A percentile compares a stretch with the other conserved stretches of the same genome.
Evolutionary conservation across 2,797 vertebrate species (phyloP).

Genomic region (Sebastolobus altivelis): DNA sequence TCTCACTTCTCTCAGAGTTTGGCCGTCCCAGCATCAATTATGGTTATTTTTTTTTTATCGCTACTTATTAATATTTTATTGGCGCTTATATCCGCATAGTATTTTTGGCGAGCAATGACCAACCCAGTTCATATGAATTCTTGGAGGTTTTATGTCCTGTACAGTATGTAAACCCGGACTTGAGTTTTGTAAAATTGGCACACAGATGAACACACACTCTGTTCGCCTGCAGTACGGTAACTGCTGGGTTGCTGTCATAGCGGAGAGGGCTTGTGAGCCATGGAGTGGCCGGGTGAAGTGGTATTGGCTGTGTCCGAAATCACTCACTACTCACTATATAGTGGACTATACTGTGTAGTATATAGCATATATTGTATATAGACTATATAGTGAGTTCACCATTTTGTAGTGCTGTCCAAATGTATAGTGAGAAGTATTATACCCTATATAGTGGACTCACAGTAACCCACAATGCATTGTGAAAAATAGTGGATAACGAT

Average conservation of each 20-base stretch:
- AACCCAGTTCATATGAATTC: conserved; percentile 21
- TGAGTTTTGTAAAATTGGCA: conserved; percentile 4
- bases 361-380: no score
- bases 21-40: conserved; percentile 40
- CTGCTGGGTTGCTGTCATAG: conserved; percentile 19
- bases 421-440: no score
- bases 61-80: conserved; percentile 38
- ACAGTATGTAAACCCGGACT: conserved; percentile 16
- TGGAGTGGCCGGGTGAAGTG: not conserved
- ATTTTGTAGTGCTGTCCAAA: no score
- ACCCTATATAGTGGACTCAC: no score
- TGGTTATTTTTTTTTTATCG: conserved; percentile 43
- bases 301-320: not conserved
- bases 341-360: no score
- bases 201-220: not conserved
- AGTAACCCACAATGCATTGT: no score
- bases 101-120: conserved; percentile 13
- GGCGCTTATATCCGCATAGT: conserved; percentile 20
- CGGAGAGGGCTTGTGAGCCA: conserved; percentile 21
- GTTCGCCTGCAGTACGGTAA: not conserved
- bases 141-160: conserved; percentile 5
- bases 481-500: no score
- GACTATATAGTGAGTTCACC: no score
- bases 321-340: no score
- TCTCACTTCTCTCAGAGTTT: conserved; percentile 26